These are phyloP conservation scores for Atta cephalotes DNA, from an alignment of 1,140 invertebrate genomes.

Conservation along the genomic window DNA sequence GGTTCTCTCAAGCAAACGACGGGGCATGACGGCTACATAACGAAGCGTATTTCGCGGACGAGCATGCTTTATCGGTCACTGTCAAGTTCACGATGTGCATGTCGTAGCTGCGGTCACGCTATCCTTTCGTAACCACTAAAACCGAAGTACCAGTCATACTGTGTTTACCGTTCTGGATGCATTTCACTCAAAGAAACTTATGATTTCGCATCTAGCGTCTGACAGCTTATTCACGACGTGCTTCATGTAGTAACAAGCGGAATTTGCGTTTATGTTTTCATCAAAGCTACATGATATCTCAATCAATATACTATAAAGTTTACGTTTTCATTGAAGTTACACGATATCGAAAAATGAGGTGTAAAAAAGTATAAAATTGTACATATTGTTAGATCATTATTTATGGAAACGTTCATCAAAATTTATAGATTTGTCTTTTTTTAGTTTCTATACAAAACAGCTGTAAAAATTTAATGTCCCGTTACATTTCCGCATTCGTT, in stretches of 20 bases:
- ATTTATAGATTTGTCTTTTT: not conserved
- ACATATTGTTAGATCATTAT: not conserved
- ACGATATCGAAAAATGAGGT: not conserved
- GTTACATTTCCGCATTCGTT: not conserved
- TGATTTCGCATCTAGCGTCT: slow-evolving; percentile 34
- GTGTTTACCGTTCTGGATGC: slow-evolving; percentile 27
- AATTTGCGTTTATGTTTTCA: slow-evolving; percentile 32
- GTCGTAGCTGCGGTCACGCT: slow-evolving; percentile 62
- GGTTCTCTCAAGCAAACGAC: slow-evolving; percentile 30
- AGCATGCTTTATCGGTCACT: slow-evolving; percentile 70
- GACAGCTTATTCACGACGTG: slow-evolving; percentile 48
- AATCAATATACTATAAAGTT: not conserved
- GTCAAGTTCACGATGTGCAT: slow-evolving; percentile 64
- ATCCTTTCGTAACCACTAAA: slow-evolving; percentile 48
- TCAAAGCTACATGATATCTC: not conserved
- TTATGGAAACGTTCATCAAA: not conserved
- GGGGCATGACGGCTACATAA: slow-evolving; percentile 45
- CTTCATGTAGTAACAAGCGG: slow-evolving; percentile 20
- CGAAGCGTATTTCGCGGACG: slow-evolving; percentile 55
- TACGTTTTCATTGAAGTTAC: not conserved
- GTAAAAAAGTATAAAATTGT: not conserved
- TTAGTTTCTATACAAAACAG: not conserved
- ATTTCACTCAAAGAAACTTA: slow-evolving; percentile 49
- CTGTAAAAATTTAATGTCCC: not conserved
- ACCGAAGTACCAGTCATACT: slow-evolving; percentile 29